Evolutionary conservation across 2,888 invertebrate genomes (phyloP).

Genomic region (Agrochola lota): DNA sequence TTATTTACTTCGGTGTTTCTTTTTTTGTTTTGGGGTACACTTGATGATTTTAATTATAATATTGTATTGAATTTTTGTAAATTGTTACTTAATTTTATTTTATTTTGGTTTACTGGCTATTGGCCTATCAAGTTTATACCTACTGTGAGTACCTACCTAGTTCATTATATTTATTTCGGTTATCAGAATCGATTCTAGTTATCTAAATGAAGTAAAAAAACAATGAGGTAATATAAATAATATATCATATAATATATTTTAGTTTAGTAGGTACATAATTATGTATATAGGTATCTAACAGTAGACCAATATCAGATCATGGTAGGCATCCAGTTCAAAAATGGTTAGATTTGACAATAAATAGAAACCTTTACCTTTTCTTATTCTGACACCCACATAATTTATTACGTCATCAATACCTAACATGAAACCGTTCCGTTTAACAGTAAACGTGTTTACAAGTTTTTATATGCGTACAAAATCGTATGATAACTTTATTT

Average conservation of each 20-base stretch:
- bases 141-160: background rate
- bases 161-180: background rate
- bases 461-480: background rate
- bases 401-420: conserved; percentile 11
- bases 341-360: background rate
- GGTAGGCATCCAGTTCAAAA: too few species aligned
- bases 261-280: background rate
- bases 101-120: too few species aligned
- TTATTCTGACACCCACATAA: background rate
- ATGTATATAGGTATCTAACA: background rate
- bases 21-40: background rate
- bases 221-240: background rate
- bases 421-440: background rate
- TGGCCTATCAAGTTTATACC: background rate
- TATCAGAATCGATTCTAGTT: background rate
- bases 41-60: background rate
- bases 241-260: too few species aligned
- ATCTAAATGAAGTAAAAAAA: background rate
- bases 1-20: background rate
- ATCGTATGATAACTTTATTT: background rate
- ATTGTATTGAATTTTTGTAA: background rate
- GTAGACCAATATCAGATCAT: background rate
- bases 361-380: background rate
- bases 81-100: background rate
- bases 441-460: background rate